Evolutionary conservation across 2,113 vertebrate genomes (phyloP).

Genomic region (Spea bombifrons): DNA sequence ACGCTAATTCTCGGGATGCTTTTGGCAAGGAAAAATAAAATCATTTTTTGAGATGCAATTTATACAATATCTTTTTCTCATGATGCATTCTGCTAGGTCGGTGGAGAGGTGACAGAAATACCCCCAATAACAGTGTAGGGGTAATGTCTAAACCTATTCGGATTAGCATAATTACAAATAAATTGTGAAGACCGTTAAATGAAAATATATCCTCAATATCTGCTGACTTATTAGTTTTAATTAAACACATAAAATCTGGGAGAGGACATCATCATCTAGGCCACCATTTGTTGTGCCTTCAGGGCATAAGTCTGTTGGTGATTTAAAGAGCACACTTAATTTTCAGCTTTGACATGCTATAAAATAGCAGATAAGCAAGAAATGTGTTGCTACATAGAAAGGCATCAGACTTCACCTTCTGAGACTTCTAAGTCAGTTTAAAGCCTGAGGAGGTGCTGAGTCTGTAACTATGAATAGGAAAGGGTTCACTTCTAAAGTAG

Average conservation of each 20-base stretch:
- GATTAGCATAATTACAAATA: background rate
- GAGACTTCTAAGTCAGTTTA: slow-evolving; percentile 37
- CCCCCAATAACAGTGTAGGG: background rate
- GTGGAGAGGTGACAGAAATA: background rate
- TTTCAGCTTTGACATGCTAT: slow-evolving; percentile 27
- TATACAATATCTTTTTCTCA: background rate
- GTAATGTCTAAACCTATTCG: background rate
- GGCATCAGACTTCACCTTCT: slow-evolving; percentile 29
- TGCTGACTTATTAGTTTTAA: slow-evolving; percentile 1
- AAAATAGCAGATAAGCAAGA: slow-evolving; percentile 31
- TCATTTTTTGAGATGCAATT: background rate
- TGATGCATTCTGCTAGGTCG: background rate
- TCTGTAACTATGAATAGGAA: slow-evolving; percentile 31
- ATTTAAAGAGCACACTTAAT: slow-evolving; percentile 23
- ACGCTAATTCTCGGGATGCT: slow-evolving; percentile 2
- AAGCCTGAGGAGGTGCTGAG: slow-evolving; percentile 32
- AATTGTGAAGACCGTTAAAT: background rate
- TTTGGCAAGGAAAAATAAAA: slow-evolving; percentile 5
- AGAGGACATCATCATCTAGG: slow-evolving; percentile 7
- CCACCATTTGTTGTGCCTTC: slow-evolving; percentile 26
- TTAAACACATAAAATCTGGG: slow-evolving; percentile 25
- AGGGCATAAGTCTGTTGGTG: slow-evolving; percentile 26
- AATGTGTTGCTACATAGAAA: slow-evolving; percentile 29
- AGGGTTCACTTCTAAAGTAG: slow-evolving; percentile 12
- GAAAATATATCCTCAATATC: slow-evolving; percentile 7